A percentile compares a stretch with the other conserved stretches of the same genome.
Evolutionary conservation across 1,140 invertebrate genomes (phyloP).

Genomic region (Ceratina australensis): DNA sequence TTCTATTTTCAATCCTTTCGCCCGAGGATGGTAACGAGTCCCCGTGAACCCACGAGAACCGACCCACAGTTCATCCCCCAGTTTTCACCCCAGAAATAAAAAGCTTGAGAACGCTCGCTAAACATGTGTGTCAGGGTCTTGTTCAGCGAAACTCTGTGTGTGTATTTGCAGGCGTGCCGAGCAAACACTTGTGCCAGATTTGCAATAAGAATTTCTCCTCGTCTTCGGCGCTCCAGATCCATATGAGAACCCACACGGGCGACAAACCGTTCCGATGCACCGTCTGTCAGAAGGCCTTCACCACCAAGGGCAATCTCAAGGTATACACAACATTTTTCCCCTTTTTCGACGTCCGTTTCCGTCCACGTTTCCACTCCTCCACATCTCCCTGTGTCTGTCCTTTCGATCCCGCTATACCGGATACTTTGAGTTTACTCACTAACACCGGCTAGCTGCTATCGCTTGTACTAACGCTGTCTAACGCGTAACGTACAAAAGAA

Average conservation of each 20-base stretch:
- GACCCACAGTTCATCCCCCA: background rate
- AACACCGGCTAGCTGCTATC: conserved; percentile 71
- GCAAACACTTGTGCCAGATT: conserved; percentile 96
- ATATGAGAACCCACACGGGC: conserved; percentile 98
- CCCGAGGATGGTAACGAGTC: background rate
- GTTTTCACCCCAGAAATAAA: background rate
- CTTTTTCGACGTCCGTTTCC: background rate
- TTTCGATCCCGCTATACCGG: background rate
- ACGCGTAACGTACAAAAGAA: conserved; percentile 57
- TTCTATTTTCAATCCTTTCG: background rate
- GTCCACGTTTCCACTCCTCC: background rate
- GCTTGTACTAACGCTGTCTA: conserved; percentile 72
- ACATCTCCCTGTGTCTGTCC: background rate
- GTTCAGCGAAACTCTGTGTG: conserved; percentile 77
- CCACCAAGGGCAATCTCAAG: conserved; percentile 99
- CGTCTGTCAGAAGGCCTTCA: conserved; percentile 97
- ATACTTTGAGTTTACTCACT: conserved; percentile 61
- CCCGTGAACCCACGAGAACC: background rate
- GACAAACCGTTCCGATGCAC: conserved; percentile 98
- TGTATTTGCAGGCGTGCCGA: conserved; percentile 82
- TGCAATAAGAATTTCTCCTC: conserved; percentile 99
- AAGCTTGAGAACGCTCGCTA: conserved; percentile 22
- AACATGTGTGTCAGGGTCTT: conserved; percentile 54
- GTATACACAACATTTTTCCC: conserved; percentile 79
- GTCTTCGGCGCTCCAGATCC: conserved; percentile 97